These are phyloP conservation scores for Unio delphinus DNA, from an alignment of 2,888 invertebrate species.

Conservation along the genomic window DNA sequence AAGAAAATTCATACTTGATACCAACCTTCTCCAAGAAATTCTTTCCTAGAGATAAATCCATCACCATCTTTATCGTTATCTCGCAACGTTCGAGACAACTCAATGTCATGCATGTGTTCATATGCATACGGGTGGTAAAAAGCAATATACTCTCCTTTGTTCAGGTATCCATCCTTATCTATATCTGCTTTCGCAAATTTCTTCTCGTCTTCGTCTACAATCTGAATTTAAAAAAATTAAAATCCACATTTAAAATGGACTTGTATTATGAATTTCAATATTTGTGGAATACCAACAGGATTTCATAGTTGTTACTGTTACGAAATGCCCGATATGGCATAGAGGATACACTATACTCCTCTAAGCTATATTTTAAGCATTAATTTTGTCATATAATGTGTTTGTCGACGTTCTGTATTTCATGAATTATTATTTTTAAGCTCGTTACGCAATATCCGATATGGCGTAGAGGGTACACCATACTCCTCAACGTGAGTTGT, in stretches of 20 bases:
- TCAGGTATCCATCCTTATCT: constrained; percentile 84
- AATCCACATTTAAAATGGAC: not conserved
- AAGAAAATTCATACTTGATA: not conserved
- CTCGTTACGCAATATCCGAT: no score
- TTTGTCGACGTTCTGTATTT: no score
- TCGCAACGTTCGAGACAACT: constrained; percentile 76
- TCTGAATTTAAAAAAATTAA: constrained; percentile 48
- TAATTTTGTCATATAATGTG: no score
- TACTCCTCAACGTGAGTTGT: no score
- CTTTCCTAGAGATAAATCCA: constrained; percentile 87
- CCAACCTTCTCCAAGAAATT: constrained; percentile 74
- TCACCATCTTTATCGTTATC: constrained; percentile 91
- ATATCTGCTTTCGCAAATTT: constrained; percentile 90
- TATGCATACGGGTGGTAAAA: constrained; percentile 96
- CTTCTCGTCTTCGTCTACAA: constrained; percentile 82
- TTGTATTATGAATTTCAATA: not conserved
- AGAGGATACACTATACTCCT: no score
- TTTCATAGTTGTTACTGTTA: no score
- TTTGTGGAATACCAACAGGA: no score
- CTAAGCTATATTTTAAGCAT: no score
- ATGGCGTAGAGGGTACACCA: no score
- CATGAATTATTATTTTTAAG: no score
- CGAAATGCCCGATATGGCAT: no score
- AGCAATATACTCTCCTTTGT: constrained; percentile 84
- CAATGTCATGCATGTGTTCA: constrained; percentile 80